These are phyloP conservation scores for Fopius arisanus DNA, from an alignment of 1,140 invertebrate species.

Conservation along the genomic window DNA sequence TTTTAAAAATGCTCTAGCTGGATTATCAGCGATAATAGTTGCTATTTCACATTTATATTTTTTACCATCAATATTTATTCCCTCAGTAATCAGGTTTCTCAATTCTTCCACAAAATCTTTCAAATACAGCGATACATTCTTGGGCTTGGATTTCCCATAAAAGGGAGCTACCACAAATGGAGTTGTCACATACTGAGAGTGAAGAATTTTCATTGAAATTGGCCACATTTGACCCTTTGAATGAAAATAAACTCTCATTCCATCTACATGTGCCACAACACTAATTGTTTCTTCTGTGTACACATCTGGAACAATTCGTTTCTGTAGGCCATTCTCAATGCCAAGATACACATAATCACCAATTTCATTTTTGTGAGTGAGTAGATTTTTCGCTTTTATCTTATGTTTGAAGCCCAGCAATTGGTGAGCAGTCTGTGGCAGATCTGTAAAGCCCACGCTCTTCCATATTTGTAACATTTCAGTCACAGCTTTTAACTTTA, in stretches of 20 bases:
- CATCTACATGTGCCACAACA: background rate
- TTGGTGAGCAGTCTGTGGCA: background rate
- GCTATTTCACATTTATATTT: background rate
- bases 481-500: background rate
- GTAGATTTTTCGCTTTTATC: background rate
- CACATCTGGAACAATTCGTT: background rate
- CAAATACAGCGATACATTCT: background rate
- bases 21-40: background rate
- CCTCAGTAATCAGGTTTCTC: background rate
- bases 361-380: background rate
- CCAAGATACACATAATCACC: background rate
- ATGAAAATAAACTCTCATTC: background rate
- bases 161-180: background rate
- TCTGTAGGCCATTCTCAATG: background rate
- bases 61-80: background rate
- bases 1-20: background rate
- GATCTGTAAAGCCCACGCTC: background rate
- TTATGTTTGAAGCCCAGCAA: background rate
- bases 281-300: background rate
- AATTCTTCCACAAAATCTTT: background rate
- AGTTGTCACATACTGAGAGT: background rate
- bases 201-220: background rate
- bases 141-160: background rate
- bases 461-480: background rate
- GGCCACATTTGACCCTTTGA: background rate